These are phyloP conservation scores for Ceratotherium simum DNA, from an alignment of 2,113 vertebrate genomes.

Conservation along the genomic window DNA sequence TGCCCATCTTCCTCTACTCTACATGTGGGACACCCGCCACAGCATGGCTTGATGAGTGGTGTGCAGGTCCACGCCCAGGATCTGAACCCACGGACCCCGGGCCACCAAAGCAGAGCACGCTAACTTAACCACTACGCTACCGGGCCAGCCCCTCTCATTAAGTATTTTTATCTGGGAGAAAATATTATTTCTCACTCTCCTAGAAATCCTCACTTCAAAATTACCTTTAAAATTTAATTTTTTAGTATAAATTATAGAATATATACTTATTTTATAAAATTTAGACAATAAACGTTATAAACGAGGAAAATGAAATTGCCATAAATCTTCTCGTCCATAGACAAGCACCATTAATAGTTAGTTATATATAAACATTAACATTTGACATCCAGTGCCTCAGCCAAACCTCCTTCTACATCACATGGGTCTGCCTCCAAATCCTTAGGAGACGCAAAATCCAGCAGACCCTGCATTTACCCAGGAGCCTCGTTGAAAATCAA, in stretches of 20 bases:
- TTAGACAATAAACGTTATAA: background rate
- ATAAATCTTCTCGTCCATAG: background rate
- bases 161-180: background rate
- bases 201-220: background rate
- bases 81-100: no score
- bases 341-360: background rate
- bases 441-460: slow-evolving; percentile 13
- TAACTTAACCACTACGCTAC: no score
- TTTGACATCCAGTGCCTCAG: background rate
- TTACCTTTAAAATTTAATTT: background rate
- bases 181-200: background rate
- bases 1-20: no score
- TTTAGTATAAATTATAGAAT: background rate
- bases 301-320: background rate
- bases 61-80: no score
- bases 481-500: background rate
- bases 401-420: background rate
- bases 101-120: no score
- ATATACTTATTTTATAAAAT: background rate
- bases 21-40: no score
- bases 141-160: background rate
- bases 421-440: background rate
- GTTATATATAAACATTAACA: background rate
- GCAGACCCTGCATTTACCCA: slow-evolving; percentile 26
- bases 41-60: no score